phyloP scores from a whole-genome alignment of 64 coral and sea anemone genomes.

The Stylophora pistillata region DNA sequence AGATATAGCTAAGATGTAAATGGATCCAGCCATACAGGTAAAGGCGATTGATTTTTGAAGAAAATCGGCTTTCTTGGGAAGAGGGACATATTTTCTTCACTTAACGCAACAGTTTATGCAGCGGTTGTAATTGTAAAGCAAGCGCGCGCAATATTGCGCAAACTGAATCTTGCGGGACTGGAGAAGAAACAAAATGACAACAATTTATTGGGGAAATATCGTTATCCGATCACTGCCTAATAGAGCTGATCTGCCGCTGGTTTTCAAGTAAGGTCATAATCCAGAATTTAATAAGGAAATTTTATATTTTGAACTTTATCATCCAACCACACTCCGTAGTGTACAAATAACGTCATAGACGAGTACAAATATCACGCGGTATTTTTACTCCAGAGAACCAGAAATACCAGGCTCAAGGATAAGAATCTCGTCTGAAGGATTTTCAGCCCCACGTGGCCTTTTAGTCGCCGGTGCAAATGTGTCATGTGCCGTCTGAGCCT shows the following conservation, averaged over 20 bases:
- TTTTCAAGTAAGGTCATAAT: slow-evolving; percentile 52
- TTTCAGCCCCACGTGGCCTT: slow-evolving; percentile 26
- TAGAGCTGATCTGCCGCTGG: slow-evolving; percentile 33
- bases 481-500: slow-evolving; percentile 8
- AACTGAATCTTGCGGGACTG: background rate
- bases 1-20: slow-evolving; percentile 57
- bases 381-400: too few relatives aligned
- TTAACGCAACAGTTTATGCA: background rate
- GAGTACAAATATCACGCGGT: too few relatives aligned
- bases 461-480: slow-evolving; percentile 16
- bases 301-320: background rate
- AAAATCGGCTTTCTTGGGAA: slow-evolving; percentile 71
- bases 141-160: background rate
- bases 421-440: background rate
- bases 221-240: background rate
- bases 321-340: too few relatives aligned
- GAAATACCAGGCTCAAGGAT: background rate
- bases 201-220: slow-evolving; percentile 14
- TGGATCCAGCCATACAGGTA: slow-evolving; percentile 46
- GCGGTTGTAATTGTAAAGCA: background rate
- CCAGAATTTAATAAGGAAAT: background rate
- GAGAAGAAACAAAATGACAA: slow-evolving; percentile 52
- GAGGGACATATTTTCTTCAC: too few relatives aligned
- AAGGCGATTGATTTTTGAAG: slow-evolving; percentile 81
- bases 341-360: too few relatives aligned